Base-by-base conservation (phyloP, 2,797 vertebrate genomes). In the Schizothorax lantsangensis region DNA sequence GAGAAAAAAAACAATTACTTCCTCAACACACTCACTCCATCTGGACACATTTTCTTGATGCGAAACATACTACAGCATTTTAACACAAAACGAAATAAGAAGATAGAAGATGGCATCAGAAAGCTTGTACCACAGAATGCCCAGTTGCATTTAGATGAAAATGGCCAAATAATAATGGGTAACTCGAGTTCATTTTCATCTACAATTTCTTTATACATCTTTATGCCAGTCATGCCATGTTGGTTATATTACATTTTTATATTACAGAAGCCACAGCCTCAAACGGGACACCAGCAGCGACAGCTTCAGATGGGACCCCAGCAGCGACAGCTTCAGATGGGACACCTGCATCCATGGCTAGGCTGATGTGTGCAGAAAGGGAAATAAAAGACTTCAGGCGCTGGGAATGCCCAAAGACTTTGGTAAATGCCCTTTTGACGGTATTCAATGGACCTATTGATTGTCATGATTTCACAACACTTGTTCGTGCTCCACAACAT, bases 1-100 rank as follows among this genome's bases (percentile, higher is more conserved):
- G 68, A 71, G 36, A 71, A 72, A 71, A 72, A 71, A 72, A 72
- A 72, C 19, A 72, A 72, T 72, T 43, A 72, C 38, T 72, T 43
- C 17, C 68, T 72, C 8, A 72, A 43, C 69, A 72, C 69, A 72
- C 38, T 43, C 69, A 38, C 68, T 38, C 68, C 68, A 38, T 69
- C 68, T 69, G 68, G 68, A 69, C 68, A 38, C 15, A 69, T 40
- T 72, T 72, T 43, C 69, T 3, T 72, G 19, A 72, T 72, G 38
- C 21, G 19, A n/a, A 72, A 71, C 43, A 71, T 71, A 71, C 69
- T 43, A 43, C 69, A 71, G 36, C 69, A 71, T 40, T 43, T 43
- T 19, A 71, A 71, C 33, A 43, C 36, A 40, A 43, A 71, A 40
- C 68, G 3, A 71, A 71, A 71, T 43, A 40, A 71, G 68, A 71